phyloP scores from a whole-genome alignment of 2,797 vertebrate species.

The Threskiornis aethiopicus region DNA sequence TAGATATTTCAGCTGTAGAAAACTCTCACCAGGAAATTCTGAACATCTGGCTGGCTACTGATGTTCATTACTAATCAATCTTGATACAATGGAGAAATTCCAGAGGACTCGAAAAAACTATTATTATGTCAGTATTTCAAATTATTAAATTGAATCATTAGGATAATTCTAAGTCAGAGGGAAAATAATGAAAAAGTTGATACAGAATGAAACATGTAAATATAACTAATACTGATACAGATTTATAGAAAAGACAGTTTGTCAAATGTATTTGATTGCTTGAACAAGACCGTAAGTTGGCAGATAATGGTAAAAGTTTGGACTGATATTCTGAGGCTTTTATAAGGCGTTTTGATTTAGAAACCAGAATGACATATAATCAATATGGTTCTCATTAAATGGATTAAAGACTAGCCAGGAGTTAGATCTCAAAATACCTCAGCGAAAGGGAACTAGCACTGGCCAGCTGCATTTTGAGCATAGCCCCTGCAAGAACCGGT shows the following conservation, averaged over 20 bases:
- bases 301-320: slow-evolving; percentile 16
- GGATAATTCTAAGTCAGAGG: neutral
- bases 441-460: neutral
- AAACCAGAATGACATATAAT: slow-evolving; percentile 44
- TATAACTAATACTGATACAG: neutral
- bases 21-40: neutral
- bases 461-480: neutral
- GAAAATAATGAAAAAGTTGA: neutral
- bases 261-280: neutral
- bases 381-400: slow-evolving; percentile 41
- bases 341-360: slow-evolving; percentile 42
- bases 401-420: slow-evolving; percentile 24
- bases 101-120: neutral
- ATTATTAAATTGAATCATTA: neutral
- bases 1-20: neutral
- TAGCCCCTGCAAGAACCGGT: neutral
- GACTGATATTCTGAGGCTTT: slow-evolving; percentile 37
- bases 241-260: slow-evolving; percentile 1
- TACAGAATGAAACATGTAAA: neutral
- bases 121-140: neutral
- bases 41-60: neutral
- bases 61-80: neutral
- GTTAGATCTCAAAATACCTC: slow-evolving; percentile 14
- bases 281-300: neutral
- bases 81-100: neutral